Base-by-base conservation (phyloP, 2,888 invertebrate genomes). In the Andrena camellia region DNA sequence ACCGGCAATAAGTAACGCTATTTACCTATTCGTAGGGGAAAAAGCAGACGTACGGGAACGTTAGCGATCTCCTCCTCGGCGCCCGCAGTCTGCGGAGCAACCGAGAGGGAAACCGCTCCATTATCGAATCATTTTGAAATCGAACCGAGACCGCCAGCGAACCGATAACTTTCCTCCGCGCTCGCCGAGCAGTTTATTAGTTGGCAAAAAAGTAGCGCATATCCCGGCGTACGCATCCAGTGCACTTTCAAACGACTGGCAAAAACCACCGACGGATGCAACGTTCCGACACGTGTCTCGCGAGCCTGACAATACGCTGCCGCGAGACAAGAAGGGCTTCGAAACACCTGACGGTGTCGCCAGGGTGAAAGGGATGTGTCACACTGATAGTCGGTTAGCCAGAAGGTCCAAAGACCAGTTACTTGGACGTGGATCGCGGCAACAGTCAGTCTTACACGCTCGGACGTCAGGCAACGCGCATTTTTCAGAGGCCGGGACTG, bases 401-500 rank as follows among this genome's bases (percentile, higher is more conserved):
- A 13, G 42, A 42, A 42, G 17, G 5, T 20, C 8, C 7, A 8
- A 20, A 1, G 20, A 54, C 23, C 23, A 23, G 23, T 57, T 26
- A 26, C 4, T 10, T 57, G 4, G 10, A 57, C 10, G 57, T 57
- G 23, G 57, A 23, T 23, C 23, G 20, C 20, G 8, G 8, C 20
- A 1, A 20, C 52, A 35, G 26, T 10, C 42, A n/a, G 42, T 89
- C 90, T 88, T 88, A 86, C 81, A 90, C 90, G 86, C 77, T 89
- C 87, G 88, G 86, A 89, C 81, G 75, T 91, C 90, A 86, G 86
- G 86, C 84, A 67, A 70, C 68, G 75, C 79, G 81, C 67, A 84
- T 88, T 84, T 84, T 82, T 77, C 69, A 68, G 59, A 23, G 33
- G 52, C 54, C 67, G 64, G 57, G 66, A 66, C 64, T 29, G 59